phyloP scores from a whole-genome alignment of 2,113 vertebrate species.

The Scomber japonicus region DNA sequence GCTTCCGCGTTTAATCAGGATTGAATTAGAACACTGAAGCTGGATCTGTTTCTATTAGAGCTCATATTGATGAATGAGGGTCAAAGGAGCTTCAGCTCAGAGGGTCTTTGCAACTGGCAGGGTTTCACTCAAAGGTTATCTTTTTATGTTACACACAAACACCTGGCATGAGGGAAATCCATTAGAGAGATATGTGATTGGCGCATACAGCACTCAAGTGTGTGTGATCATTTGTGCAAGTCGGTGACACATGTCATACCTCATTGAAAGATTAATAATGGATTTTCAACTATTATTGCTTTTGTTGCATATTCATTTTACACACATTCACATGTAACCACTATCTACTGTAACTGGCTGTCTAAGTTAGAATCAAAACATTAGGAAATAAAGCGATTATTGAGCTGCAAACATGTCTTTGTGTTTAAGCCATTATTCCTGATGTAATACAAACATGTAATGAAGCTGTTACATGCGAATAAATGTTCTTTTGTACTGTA shows the following conservation, averaged over 20 bases:
- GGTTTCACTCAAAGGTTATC: conserved; percentile 43
- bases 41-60: conserved; percentile 33
- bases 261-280: conserved; percentile 24
- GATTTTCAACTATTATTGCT: conserved; percentile 7
- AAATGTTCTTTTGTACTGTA: conserved; percentile 7
- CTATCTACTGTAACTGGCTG: neutral
- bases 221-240: conserved; percentile 40
- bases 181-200: conserved; percentile 33
- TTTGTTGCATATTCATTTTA: conserved; percentile 5
- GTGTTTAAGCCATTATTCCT: conserved; percentile 1
- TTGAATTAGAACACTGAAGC: conserved; percentile 32
- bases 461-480: conserved; percentile 10
- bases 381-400: conserved; percentile 21
- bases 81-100: conserved; percentile 31
- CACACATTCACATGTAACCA: neutral
- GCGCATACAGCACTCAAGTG: conserved; percentile 16
- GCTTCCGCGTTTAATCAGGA: conserved; percentile 52
- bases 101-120: conserved; percentile 45
- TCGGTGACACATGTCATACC: conserved; percentile 34
- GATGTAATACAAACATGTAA: conserved; percentile 3
- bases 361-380: neutral
- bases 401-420: neutral
- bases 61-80: conserved; percentile 29
- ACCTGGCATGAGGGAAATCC: conserved; percentile 53
- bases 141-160: conserved; percentile 35